Evolutionary conservation across 2,113 vertebrate genomes (phyloP), one percentile per base, ranked within the genome.

Genomic region (Typhlomys cinereus): DNA sequence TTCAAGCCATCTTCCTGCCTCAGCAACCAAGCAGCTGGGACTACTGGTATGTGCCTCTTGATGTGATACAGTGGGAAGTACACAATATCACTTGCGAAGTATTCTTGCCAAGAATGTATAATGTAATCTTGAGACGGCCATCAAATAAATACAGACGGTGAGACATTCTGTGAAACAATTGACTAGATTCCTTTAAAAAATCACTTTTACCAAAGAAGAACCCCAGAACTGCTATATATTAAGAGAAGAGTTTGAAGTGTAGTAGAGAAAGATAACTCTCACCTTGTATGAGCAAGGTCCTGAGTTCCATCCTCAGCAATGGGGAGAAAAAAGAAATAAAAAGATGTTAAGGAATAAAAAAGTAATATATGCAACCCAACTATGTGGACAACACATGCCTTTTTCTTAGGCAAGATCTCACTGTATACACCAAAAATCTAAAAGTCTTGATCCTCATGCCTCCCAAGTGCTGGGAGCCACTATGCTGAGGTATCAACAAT

Each of bases 71-170:
- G 48, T 79, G 54, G 64, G 64, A 71, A 73, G 25, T 48, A 54
- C 15, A 36, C n/a, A 59, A 34, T 66, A 78, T 78, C 61, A 92
- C 48, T 48, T 82, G 62, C 48, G 64, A 94, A 83, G 76, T 78
- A 61, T 71, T 78, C 70, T 89, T 94, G 76, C 54, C 70, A 86
- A 73, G 31, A 86, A 73, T 54, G 29, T 76, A 57, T 70, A 81
- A 80, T 48, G 76, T 87, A 83, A 87, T 92, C 89, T 79, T 90
- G 57, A 92, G 89, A 71, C 83, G 21, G 36, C 34, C 50, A 52
- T 54, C 48, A 83, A 39, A 91, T 23, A 92, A 91, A 91, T 39
- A 66, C 39, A 88, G 21, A 74, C 61, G 82, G 70, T 79, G 64
- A 92, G 66, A 67, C 36, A 88, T 70, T 83, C 64, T 91, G 64